A percentile compares a stretch with the other conserved stretches of the same genome.
Evolutionary conservation across 2,888 invertebrate species (phyloP).

Genomic region (Hipparchia semele): DNA sequence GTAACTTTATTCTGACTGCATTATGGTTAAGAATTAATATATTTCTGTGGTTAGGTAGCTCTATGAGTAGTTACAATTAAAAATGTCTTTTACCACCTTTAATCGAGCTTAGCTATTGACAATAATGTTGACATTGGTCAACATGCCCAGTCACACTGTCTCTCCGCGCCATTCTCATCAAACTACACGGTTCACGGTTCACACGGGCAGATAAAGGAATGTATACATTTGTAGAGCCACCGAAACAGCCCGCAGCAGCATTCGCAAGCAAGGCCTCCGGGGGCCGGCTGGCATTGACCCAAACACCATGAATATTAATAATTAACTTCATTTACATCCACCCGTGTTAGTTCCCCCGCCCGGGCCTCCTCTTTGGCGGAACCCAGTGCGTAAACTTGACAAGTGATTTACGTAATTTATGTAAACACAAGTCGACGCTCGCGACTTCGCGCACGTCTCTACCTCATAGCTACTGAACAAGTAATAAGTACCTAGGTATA

Average conservation of each 20-base stretch:
- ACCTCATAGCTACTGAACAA: background rate
- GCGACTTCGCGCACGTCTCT: background rate
- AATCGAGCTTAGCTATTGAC: too few relatives aligned
- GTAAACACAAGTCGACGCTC: conserved; percentile 10
- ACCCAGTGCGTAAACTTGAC: background rate
- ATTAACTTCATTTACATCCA: conserved; percentile 32
- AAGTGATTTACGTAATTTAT: conserved; percentile 22
- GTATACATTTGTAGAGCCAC: conserved; percentile 1
- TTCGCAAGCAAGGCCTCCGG: conserved; percentile 13
- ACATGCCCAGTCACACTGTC: too few relatives aligned
- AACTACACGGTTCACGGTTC: background rate
- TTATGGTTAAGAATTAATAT: too few relatives aligned
- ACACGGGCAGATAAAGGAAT: background rate
- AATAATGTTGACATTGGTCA: too few relatives aligned
- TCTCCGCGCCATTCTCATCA: too few relatives aligned
- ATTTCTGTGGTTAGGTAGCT: too few relatives aligned
- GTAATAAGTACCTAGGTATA: background rate
- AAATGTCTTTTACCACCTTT: too few relatives aligned
- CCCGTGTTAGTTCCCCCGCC: conserved; percentile 14
- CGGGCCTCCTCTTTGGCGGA: background rate
- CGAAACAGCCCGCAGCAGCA: conserved; percentile 12
- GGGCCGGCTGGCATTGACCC: conserved; percentile 24
- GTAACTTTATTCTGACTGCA: too few relatives aligned
- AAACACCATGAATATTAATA: conserved; percentile 31
- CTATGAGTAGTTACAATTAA: too few relatives aligned